Percentiles rank a stretch among this genome's conserved stretches.
These are phyloP conservation scores for Pholis gunnellus DNA, from an alignment of 2,113 vertebrate genomes.

Conservation along the genomic window DNA sequence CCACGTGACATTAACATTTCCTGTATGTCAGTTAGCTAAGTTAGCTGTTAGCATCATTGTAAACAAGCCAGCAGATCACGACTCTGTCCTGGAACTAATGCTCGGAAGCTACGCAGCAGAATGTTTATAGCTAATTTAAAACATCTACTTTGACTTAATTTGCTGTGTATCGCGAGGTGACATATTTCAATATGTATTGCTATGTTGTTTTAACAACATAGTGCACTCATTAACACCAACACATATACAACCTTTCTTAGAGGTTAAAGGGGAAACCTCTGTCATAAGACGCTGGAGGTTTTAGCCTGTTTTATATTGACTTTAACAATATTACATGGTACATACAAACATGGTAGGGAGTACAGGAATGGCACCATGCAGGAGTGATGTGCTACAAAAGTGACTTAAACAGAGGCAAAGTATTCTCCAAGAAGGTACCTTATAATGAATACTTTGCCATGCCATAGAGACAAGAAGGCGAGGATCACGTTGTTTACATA, in stretches of 20 bases:
- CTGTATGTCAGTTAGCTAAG: constrained; percentile 4
- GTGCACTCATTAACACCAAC: constrained; percentile 1
- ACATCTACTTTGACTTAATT: background rate
- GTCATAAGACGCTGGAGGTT: background rate
- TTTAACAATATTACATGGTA: background rate
- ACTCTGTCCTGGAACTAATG: constrained; percentile 16
- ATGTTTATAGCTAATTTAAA: background rate
- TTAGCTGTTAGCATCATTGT: constrained; percentile 37
- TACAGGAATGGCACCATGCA: background rate
- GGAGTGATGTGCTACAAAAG: background rate
- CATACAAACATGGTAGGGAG: background rate
- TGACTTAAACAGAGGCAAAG: background rate
- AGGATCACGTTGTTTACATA: background rate
- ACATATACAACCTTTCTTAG: background rate
- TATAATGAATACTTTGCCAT: background rate
- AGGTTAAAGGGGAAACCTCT: background rate
- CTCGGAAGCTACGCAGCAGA: constrained; percentile 13
- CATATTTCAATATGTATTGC: background rate
- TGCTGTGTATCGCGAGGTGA: accelerated
- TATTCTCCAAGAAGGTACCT: no score
- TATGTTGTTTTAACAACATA: background rate
- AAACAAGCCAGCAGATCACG: constrained; percentile 54
- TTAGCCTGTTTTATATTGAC: background rate
- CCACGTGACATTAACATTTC: background rate
- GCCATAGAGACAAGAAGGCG: background rate